Evolutionary conservation across 2,888 invertebrate species (phyloP).

Genomic region (Nomada fucata): DNA sequence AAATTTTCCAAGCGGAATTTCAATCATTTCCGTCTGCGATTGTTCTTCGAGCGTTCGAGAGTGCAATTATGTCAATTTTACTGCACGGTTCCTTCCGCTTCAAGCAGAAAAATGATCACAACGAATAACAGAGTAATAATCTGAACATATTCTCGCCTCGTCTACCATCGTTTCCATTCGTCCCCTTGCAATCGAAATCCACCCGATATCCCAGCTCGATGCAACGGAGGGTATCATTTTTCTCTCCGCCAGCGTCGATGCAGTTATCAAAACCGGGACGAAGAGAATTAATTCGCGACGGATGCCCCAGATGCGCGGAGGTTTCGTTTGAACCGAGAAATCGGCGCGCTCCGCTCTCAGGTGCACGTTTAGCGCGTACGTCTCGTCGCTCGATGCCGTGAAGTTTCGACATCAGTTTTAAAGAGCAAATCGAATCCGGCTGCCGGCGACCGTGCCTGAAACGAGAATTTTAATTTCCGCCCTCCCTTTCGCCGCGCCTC

Average conservation of each 20-base stretch:
- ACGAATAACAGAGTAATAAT: too few relatives aligned
- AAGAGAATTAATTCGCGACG: too few relatives aligned
- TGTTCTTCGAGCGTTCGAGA: too few relatives aligned
- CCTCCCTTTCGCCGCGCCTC: constrained; percentile 35
- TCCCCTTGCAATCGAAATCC: constrained; percentile 2
- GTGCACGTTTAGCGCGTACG: constrained; percentile 28
- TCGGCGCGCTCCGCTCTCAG: background rate
- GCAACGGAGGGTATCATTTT: constrained; percentile 37
- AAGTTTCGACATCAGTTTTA: constrained; percentile 40
- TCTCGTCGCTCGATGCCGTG: constrained; percentile 10
- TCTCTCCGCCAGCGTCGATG: constrained; percentile 3
- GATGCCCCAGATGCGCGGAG: background rate
- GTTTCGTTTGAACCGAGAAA: background rate
- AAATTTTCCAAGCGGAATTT: too few relatives aligned
- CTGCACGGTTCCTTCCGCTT: too few relatives aligned
- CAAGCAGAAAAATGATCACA: too few relatives aligned
- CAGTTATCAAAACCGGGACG: too few relatives aligned
- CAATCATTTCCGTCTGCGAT: too few relatives aligned
- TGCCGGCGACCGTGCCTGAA: background rate
- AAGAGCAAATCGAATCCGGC: constrained; percentile 25
- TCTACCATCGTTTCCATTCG: background rate
- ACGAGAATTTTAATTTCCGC: constrained; percentile 55
- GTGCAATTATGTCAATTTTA: too few relatives aligned
- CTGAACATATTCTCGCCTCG: background rate
- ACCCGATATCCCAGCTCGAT: background rate